Conservation (phyloP, 2,888 invertebrate genomes). For the Platynereis dumerilii region DNA sequence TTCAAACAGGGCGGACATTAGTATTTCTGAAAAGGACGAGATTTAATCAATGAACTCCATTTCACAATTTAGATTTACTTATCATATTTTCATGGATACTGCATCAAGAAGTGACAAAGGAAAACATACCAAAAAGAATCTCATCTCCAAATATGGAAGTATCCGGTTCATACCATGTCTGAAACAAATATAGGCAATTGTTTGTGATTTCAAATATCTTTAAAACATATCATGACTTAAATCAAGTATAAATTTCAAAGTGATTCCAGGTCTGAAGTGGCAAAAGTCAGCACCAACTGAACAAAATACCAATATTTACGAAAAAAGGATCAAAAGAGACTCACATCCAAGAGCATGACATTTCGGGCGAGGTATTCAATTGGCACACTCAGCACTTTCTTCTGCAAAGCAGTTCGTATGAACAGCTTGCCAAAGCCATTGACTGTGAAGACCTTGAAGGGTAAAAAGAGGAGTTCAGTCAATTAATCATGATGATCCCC, state of each 20-base stretch:
- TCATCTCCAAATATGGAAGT: conserved; percentile 71
- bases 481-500: no score
- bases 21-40: conserved; percentile 51
- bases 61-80: no score
- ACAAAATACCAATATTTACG: no score
- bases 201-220: no score
- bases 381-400: conserved; percentile 24
- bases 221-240: background rate
- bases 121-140: conserved; percentile 65
- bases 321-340: no score
- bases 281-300: no score
- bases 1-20: conserved; percentile 56
- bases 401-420: conserved; percentile 33
- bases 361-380: conserved; percentile 26
- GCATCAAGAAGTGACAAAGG: no score
- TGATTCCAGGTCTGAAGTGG: no score
- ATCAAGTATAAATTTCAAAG: no score
- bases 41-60: background rate
- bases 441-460: conserved; percentile 2
- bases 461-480: no score
- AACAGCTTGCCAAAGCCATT: conserved; percentile 31
- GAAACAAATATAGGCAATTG: conserved; percentile 65
- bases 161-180: conserved; percentile 66
- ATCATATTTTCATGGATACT: no score
- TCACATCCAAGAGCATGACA: conserved; percentile 9